phyloP scores from a whole-genome alignment of 1,140 invertebrate species.

The Glossosoma conforme region DNA sequence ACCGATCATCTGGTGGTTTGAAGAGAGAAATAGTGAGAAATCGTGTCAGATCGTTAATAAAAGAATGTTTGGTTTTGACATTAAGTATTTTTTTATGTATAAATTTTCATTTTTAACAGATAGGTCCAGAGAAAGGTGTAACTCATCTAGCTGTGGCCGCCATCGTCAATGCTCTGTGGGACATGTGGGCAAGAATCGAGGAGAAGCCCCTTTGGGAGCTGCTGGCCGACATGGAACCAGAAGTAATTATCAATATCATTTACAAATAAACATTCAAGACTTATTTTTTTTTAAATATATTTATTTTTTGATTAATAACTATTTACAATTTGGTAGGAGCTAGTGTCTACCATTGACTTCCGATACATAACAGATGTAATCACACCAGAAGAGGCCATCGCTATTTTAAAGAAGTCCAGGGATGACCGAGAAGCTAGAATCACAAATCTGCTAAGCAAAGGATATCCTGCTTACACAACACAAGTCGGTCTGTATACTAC shows the following conservation, averaged over 20 bases:
- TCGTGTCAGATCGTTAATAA: too few species aligned
- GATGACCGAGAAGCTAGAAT: slow-evolving; percentile 57
- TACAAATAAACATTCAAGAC: too few species aligned
- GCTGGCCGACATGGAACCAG: slow-evolving; percentile 75
- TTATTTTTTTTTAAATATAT: too few species aligned
- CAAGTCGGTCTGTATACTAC: slow-evolving; percentile 61
- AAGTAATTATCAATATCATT: too few species aligned
- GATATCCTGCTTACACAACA: slow-evolving; percentile 77
- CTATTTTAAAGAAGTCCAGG: slow-evolving; percentile 60
- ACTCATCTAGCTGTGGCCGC: slow-evolving; percentile 84
- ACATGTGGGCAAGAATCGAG: slow-evolving; percentile 81
- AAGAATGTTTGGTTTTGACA: too few species aligned
- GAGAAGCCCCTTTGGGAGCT: slow-evolving; percentile 85
- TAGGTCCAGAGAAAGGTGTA: slow-evolving; percentile 90
- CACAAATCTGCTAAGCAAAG: slow-evolving; percentile 51
- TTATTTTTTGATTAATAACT: too few species aligned
- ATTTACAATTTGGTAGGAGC: too few species aligned
- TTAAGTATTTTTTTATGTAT: background rate
- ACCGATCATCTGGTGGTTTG: too few species aligned
- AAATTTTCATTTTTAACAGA: slow-evolving; percentile 43
- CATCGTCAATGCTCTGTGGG: slow-evolving; percentile 86
- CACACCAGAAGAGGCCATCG: slow-evolving; percentile 74
- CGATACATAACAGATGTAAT: slow-evolving; percentile 74
- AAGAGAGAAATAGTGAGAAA: too few species aligned
- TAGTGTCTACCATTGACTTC: slow-evolving; percentile 85